Evolutionary conservation across 2,888 invertebrate species (phyloP).

Genomic region (Zele albiditarsus): DNA sequence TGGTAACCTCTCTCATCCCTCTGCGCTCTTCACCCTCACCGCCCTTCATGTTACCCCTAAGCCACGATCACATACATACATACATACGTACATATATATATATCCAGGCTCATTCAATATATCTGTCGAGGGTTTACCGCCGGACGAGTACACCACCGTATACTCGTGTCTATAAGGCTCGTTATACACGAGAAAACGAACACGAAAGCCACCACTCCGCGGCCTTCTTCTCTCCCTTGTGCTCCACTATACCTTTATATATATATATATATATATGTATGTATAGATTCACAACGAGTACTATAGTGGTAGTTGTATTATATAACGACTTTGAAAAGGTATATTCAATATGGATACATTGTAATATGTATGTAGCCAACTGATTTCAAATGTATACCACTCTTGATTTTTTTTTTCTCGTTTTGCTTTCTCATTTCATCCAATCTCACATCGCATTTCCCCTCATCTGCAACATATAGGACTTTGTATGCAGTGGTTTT

Average conservation of each 20-base stretch:
- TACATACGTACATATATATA: background rate
- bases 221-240: conserved; percentile 43
- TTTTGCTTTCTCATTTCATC: background rate
- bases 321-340: conserved; percentile 7
- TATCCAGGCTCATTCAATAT: conserved; percentile 36
- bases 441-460: background rate
- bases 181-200: conserved; percentile 40
- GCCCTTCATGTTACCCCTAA: conserved; percentile 27
- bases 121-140: conserved; percentile 40
- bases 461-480: background rate
- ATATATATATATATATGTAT: background rate
- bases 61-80: background rate
- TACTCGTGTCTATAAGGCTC: conserved; percentile 36
- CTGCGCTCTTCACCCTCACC: background rate
- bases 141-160: conserved; percentile 25
- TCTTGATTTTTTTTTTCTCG: background rate
- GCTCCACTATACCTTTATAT: no score
- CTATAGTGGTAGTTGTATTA: background rate
- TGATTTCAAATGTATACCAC: background rate
- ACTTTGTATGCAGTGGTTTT: background rate
- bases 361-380: conserved; percentile 1
- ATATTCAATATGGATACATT: background rate
- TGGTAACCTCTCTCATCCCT: background rate
- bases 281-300: background rate
- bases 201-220: conserved; percentile 41